phyloP scores from a whole-genome alignment of 2,888 invertebrate species.

The Aleiodes leptofemur region DNA sequence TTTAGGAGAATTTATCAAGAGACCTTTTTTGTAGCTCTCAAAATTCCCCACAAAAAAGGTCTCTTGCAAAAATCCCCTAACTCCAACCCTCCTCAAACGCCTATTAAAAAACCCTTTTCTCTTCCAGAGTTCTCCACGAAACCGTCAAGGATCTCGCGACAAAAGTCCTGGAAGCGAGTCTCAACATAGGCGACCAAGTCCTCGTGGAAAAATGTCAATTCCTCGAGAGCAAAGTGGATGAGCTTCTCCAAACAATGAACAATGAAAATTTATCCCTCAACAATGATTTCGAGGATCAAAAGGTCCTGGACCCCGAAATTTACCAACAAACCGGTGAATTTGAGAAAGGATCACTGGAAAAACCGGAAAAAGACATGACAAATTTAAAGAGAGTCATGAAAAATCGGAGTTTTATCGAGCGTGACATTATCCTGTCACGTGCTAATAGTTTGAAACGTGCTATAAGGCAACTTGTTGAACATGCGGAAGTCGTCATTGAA shows the following conservation, averaged over 20 bases:
- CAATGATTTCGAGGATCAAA: slow-evolving; percentile 64
- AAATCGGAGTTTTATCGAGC: slow-evolving; percentile 77
- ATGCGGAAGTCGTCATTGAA: slow-evolving; percentile 84
- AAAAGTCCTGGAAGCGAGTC: slow-evolving; percentile 79
- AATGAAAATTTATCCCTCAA: slow-evolving; percentile 79
- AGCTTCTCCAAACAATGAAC: slow-evolving; percentile 83
- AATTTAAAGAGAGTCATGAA: slow-evolving; percentile 73
- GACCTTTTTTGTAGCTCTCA: too few relatives aligned
- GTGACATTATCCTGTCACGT: slow-evolving; percentile 79
- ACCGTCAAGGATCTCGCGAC: slow-evolving; percentile 86
- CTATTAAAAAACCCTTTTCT: slow-evolving; percentile 12
- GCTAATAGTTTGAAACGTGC: slow-evolving; percentile 91
- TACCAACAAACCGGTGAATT: slow-evolving; percentile 59
- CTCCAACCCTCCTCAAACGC: too few relatives aligned
- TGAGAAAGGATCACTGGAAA: slow-evolving; percentile 76
- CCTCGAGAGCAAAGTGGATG: slow-evolving; percentile 85
- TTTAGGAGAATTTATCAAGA: too few relatives aligned
- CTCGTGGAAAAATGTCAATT: slow-evolving; percentile 83
- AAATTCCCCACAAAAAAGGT: too few relatives aligned
- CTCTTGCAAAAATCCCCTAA: too few relatives aligned
- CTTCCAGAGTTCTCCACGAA: slow-evolving; percentile 81
- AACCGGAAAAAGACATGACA: slow-evolving; percentile 77
- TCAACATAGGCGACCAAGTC: slow-evolving; percentile 79
- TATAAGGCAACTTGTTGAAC: slow-evolving; percentile 86
- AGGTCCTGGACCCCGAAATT: slow-evolving; percentile 57